Conservation (phyloP, 2,888 invertebrate species). For the Polyommatus iphigenia region DNA sequence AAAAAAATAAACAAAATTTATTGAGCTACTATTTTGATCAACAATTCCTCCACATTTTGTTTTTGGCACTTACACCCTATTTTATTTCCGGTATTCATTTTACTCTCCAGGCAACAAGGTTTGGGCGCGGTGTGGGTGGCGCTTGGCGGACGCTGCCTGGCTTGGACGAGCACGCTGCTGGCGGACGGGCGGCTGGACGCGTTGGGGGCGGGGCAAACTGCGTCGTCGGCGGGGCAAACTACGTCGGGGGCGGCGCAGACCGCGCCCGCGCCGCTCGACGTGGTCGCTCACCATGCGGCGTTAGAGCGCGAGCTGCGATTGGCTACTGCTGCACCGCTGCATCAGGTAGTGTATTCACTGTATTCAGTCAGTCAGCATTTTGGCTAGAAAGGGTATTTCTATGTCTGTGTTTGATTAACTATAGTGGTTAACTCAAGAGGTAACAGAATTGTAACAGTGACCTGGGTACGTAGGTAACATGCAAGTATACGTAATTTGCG, state of each 20-base stretch:
- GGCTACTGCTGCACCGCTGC: constrained; percentile 85
- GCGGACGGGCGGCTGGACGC: constrained; percentile 89
- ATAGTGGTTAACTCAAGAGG: too few species aligned
- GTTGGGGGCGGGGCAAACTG: constrained; percentile 55
- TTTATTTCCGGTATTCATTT: too few species aligned
- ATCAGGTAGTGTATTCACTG: constrained; percentile 70
- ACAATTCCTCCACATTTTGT: too few species aligned
- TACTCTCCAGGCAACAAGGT: constrained; percentile 85
- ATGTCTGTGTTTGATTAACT: too few species aligned
- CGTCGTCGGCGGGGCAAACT: constrained; percentile 50
- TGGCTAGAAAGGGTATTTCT: too few species aligned
- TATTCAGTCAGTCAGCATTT: not conserved
- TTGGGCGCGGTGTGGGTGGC: constrained; percentile 95
- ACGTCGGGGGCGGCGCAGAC: constrained; percentile 48
- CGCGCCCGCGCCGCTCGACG: constrained; percentile 80
- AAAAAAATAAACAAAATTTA: too few species aligned
- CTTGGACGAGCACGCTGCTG: constrained; percentile 86
- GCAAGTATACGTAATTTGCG: too few species aligned
- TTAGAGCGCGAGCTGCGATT: constrained; percentile 86
- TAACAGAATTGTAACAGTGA: too few species aligned
- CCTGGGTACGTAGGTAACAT: too few species aligned
- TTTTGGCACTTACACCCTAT: too few species aligned
- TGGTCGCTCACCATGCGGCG: constrained; percentile 83
- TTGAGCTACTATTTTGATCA: too few species aligned
- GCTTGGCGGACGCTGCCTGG: constrained; percentile 90